Percentiles rank a stretch among this genome's conserved stretches.
Evolutionary conservation across 2,888 invertebrate species (phyloP).

Genomic region (Nezara viridula): DNA sequence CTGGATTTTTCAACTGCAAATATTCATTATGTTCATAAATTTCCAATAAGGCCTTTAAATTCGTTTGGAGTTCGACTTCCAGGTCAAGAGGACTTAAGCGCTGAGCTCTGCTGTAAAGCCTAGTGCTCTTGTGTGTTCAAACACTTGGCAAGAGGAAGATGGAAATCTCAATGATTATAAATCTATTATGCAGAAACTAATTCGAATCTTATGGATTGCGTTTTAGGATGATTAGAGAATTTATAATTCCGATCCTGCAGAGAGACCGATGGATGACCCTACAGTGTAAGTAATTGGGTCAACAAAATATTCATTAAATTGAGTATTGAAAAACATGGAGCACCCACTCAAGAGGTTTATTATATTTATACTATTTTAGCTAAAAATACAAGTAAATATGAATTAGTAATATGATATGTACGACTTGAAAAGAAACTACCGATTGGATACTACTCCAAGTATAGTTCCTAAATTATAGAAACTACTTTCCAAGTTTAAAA

Average conservation of each 20-base stretch:
- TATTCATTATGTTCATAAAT: background rate
- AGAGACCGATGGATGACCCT: background rate
- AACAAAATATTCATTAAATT: background rate
- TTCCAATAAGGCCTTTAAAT: background rate
- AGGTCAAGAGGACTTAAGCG: background rate
- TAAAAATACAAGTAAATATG: too few relatives aligned
- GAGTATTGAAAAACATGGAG: background rate
- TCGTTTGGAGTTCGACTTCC: background rate
- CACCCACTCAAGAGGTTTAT: background rate
- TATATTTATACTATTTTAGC: too few relatives aligned
- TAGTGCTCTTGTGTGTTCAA: background rate
- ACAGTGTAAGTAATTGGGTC: background rate
- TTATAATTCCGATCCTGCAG: background rate
- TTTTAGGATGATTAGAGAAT: background rate
- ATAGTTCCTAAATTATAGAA: too few relatives aligned
- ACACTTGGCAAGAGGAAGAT: background rate
- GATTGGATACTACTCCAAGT: too few relatives aligned
- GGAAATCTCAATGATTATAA: background rate
- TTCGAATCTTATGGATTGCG: background rate
- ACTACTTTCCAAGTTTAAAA: too few relatives aligned
- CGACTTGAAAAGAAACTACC: too few relatives aligned
- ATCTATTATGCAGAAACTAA: background rate
- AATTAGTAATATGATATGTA: too few relatives aligned
- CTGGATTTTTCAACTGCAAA: background rate
- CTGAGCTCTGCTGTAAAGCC: background rate